Evolutionary conservation across 2,888 invertebrate species (phyloP).

Genomic region (Heteropelma amictum): DNA sequence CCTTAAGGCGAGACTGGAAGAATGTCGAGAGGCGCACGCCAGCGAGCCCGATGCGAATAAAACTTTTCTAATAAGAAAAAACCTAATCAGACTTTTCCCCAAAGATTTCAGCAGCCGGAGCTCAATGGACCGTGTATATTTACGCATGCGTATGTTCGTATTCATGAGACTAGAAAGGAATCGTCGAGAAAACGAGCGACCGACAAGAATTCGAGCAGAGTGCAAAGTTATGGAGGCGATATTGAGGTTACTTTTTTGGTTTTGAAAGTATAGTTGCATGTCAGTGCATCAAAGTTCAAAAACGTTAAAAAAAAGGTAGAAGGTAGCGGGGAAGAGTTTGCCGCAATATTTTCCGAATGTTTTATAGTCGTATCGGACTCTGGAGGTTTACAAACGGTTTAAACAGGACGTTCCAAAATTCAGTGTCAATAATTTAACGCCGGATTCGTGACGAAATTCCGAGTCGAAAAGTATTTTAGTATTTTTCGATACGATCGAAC

Average conservation of each 20-base stretch:
- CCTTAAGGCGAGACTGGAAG: too few relatives aligned
- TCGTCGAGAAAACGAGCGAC: constrained; percentile 40
- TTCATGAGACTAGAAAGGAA: constrained; percentile 29
- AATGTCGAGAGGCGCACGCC: constrained; percentile 24
- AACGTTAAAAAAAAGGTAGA: too few relatives aligned
- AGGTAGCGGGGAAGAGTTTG: too few relatives aligned
- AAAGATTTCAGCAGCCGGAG: constrained; percentile 58
- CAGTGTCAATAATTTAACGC: too few relatives aligned
- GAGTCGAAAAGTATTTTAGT: too few relatives aligned
- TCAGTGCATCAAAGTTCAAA: too few relatives aligned
- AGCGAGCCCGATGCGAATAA: constrained; percentile 58
- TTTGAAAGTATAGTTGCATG: not conserved
- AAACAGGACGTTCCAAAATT: too few relatives aligned
- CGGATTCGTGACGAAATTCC: too few relatives aligned
- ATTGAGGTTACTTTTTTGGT: not conserved
- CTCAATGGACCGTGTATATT: constrained; percentile 71
- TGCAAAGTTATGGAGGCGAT: not conserved
- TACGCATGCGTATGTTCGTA: constrained; percentile 32
- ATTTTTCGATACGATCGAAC: too few relatives aligned
- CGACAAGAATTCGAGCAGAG: constrained; percentile 6
- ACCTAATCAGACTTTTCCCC: constrained; percentile 72
- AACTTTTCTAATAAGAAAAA: constrained; percentile 73
- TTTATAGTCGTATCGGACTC: too few relatives aligned
- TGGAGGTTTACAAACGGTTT: too few relatives aligned
- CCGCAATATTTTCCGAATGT: too few relatives aligned